Percentiles rank a stretch among this genome's conserved stretches.
These are phyloP conservation scores for Globodera rostochiensis DNA, from an alignment of 1,140 invertebrate genomes.

Conservation along the genomic window DNA sequence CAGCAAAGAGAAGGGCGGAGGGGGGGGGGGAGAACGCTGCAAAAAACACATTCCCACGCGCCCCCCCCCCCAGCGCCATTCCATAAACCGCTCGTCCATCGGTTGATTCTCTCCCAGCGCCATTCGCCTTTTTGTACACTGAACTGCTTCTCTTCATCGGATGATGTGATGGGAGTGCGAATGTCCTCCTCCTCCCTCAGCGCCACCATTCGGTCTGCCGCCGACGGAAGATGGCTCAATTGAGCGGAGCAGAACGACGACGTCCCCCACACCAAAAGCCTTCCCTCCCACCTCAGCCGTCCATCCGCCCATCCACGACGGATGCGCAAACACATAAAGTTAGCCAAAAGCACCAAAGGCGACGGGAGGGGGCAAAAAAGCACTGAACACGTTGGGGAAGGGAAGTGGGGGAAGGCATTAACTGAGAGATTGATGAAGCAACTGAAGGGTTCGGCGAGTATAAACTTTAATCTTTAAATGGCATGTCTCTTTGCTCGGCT, in stretches of 20 bases:
- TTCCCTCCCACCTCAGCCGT: background rate
- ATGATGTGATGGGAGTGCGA: background rate
- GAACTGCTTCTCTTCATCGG: background rate
- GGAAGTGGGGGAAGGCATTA: background rate
- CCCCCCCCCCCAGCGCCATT: background rate
- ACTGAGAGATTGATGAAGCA: too few relatives aligned
- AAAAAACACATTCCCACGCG: background rate
- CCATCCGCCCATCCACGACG: background rate
- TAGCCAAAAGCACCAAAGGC: background rate
- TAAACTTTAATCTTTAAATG: background rate
- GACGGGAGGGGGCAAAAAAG: too few relatives aligned
- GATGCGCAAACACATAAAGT: slow-evolving; percentile 2
- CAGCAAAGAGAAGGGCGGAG: background rate
- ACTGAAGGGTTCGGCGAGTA: too few relatives aligned
- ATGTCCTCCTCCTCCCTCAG: background rate
- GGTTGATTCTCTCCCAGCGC: background rate
- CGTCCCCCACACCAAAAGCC: background rate
- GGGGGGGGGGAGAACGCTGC: background rate
- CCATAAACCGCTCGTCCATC: background rate
- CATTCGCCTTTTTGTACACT: background rate
- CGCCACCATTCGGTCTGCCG: background rate
- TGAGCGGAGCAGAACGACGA: background rate
- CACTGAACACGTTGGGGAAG: too few relatives aligned
- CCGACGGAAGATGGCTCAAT: background rate
- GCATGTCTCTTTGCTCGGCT: too few relatives aligned